These are phyloP conservation scores for Uropsilus gracilis DNA, from an alignment of 2,113 vertebrate genomes.

Conservation along the genomic window DNA sequence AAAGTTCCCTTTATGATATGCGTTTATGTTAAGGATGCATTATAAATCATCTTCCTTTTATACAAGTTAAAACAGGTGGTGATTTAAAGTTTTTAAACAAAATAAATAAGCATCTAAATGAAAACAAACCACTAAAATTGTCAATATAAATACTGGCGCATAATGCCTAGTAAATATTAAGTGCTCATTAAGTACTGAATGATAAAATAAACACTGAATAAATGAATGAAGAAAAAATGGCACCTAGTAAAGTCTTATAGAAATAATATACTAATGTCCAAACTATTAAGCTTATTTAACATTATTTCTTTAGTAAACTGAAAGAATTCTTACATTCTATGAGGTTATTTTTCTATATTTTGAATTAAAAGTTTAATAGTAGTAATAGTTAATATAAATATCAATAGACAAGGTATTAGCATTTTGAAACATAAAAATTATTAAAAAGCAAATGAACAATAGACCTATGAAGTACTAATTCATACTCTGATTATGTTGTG, in stretches of 20 bases:
- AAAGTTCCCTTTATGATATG: slow-evolving; percentile 8
- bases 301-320: neutral
- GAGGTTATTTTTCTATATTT: neutral
- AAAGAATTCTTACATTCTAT: slow-evolving; percentile 17
- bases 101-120: slow-evolving; percentile 40
- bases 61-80: slow-evolving; percentile 33
- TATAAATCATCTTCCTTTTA: neutral
- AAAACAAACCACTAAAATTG: neutral
- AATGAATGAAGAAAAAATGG: slow-evolving; percentile 28
- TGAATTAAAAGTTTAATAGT: slow-evolving; percentile 13
- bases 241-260: slow-evolving; percentile 24
- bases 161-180: neutral
- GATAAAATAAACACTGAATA: neutral
- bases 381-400: neutral
- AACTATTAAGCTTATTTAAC: slow-evolving; percentile 6
- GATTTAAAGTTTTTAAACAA: slow-evolving; percentile 53
- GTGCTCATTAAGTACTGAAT: neutral
- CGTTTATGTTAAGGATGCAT: slow-evolving; percentile 1
- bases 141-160: neutral
- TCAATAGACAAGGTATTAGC: slow-evolving; percentile 1
- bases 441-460: slow-evolving; percentile 51
- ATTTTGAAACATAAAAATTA: slow-evolving; percentile 44
- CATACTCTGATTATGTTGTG: neutral
- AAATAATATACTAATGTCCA: neutral
- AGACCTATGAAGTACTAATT: neutral